Evolutionary conservation across 2,888 invertebrate species (phyloP), one percentile per base, ranked within the genome.

Genomic region (Terebella lapidaria): DNA sequence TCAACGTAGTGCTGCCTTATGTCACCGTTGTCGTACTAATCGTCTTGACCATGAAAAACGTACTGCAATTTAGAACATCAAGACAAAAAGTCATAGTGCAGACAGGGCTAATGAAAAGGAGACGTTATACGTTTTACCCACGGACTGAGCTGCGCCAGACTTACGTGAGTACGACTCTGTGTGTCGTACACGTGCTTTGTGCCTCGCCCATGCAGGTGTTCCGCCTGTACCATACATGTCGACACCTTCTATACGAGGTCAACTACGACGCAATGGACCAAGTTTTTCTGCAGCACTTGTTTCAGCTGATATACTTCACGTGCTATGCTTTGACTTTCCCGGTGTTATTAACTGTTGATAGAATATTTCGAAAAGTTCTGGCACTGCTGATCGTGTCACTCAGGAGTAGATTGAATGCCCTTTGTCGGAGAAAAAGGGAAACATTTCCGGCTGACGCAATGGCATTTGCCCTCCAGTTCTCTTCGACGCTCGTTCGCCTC

Each of bases 1-100:
- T 47, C 47, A 56, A 47, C 47, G 47, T 56, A 3, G 24, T 56
- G 24, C 55, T 55, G 22, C 55, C 55, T 22, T 55, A 56, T 47
- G 27, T 47, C 28, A 27, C 25, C 46, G 47, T 56, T 3, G 47
- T 26, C 20, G n/a, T 47, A 18, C 10, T 47, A 20, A 25, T 22
- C 47, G 24, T 22, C 1, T 10, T 47, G 24, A 45, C 47, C 5
- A 20, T n/a, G 5, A 25, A 22, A 26, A 46, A 47, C 1, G 22
- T 47, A 26, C n/a, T 45, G 1, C 46, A n/a, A 22, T 47, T n/a
- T n/a, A 18, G 22, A 26, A 15, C 28, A 22, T 22, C n/a, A 20
- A 26, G 55, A 4, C 5, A 42, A 1, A 22, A 35, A 22, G 42
- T 26, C 55, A 55, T 55, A 30, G 24, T 30, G 2, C 55, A 42